These are phyloP conservation scores for Cyclophora punctaria DNA, from an alignment of 2,888 invertebrate genomes.

Conservation along the genomic window DNA sequence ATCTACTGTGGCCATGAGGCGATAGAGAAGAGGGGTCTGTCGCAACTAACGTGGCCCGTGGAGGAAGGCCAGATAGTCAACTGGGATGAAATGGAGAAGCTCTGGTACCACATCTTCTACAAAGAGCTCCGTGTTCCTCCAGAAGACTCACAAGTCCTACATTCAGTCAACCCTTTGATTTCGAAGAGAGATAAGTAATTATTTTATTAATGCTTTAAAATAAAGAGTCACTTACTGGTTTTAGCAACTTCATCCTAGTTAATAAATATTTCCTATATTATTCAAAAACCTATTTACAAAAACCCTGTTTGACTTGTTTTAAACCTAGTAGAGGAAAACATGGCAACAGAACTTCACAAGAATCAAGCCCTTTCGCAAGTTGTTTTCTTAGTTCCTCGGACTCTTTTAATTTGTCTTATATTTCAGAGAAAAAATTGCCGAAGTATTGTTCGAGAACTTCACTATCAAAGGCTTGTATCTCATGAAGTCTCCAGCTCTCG, in stretches of 20 bases:
- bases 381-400: background rate
- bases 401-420: background rate
- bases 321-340: background rate
- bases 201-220: no score
- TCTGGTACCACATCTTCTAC: constrained; percentile 91
- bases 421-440: constrained; percentile 78
- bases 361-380: background rate
- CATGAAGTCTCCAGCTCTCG: constrained; percentile 60
- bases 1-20: constrained; percentile 77
- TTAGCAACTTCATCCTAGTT: background rate
- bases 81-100: constrained; percentile 93
- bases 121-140: constrained; percentile 87
- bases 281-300: background rate
- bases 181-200: constrained; percentile 79
- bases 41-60: constrained; percentile 82
- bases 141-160: constrained; percentile 85
- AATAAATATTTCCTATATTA: background rate
- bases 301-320: background rate
- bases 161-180: constrained; percentile 87
- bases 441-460: constrained; percentile 74
- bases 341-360: background rate
- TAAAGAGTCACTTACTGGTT: no score
- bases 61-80: constrained; percentile 85
- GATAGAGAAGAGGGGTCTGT: constrained; percentile 61
- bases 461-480: constrained; percentile 67